Evolutionary conservation across 2,797 vertebrate genomes (phyloP), one percentile per base, ranked within the genome.

Genomic region (Acanthis flammea): DNA sequence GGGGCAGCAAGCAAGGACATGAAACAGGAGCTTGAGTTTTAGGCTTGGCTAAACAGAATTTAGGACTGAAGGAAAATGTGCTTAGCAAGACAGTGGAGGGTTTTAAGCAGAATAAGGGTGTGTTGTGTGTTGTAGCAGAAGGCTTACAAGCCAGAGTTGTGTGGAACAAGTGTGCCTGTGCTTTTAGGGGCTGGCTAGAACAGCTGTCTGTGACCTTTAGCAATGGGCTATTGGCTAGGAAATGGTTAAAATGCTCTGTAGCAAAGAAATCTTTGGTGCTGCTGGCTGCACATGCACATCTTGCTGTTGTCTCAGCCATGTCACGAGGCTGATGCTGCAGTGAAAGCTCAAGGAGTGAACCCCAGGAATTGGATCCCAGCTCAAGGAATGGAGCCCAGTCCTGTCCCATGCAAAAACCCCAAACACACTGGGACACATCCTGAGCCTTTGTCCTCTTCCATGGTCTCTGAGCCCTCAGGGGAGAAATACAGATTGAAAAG

Each of bases 81-180:
- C 16, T 27, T 13, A 37, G 35, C 4, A 19, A 58, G 24, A 2
- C 1, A 13, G 16, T 19, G 0, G 33, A 37, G 9, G 55, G 33
- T 19, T 58, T 19, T 9, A 6, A 37, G 24, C 4, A 27, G 1
- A 19, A 28, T 28, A 37, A 58, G 28, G 8, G 12, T 19, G 35
- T 17, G 5, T 25, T 57, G 23, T 57, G 33, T 37, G 6, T 37
- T 37, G 57, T 6, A 13, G 6, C 4, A 27, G 35, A 28, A 19
- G 35, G 57, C 35, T 19, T 1, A 9, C 55, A 58, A 13, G 55
- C 33, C 11, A 37, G 55, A 25, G 19, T 2, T 9, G 33, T 27
- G 24, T 13, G 55, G 2, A 37, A 12, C 24, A 37, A 8, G 24
- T 27, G 24, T 13, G 4, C 24, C 16, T 37, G 55, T 13, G 55